Conservation (phyloP, 2,797 vertebrate species). For the Chrysolophus pictus region DNA sequence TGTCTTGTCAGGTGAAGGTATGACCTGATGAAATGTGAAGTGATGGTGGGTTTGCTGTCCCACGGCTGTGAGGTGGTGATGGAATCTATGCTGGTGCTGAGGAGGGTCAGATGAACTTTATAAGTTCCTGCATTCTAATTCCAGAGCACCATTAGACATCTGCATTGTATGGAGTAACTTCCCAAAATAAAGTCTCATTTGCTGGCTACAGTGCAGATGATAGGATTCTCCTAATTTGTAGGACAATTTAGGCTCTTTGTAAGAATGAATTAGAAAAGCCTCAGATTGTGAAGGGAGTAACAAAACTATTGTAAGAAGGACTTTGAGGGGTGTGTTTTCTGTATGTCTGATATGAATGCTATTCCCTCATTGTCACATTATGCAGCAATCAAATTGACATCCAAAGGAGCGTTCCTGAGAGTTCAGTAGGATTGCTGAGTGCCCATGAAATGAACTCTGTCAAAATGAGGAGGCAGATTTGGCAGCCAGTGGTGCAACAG, state of each 20-base stretch:
- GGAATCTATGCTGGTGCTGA: not conserved
- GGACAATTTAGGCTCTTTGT: not conserved
- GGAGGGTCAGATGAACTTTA: not conserved
- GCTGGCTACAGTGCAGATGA: rapidly evolving
- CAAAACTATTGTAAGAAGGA: rapidly evolving
- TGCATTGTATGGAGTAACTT: not conserved
- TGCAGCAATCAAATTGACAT: not conserved
- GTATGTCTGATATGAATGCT: not conserved
- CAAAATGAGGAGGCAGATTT: slow-evolving; percentile 5
- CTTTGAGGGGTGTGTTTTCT: not conserved
- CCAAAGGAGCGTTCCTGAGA: not conserved
- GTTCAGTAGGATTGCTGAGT: not conserved
- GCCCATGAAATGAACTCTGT: not conserved
- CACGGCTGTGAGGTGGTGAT: not conserved
- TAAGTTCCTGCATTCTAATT: not conserved
- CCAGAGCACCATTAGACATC: not conserved
- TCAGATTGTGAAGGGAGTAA: not conserved
- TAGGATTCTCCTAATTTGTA: not conserved
- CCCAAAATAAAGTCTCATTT: not conserved
- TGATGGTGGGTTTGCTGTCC: not conserved
- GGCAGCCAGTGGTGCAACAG: not conserved
- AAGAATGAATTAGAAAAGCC: not conserved
- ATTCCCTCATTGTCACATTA: rapidly evolving
- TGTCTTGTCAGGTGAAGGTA: not conserved
- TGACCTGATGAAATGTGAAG: not conserved